Base-by-base conservation (phyloP, 2,888 invertebrate genomes). In the Acrobasis repandana region DNA sequence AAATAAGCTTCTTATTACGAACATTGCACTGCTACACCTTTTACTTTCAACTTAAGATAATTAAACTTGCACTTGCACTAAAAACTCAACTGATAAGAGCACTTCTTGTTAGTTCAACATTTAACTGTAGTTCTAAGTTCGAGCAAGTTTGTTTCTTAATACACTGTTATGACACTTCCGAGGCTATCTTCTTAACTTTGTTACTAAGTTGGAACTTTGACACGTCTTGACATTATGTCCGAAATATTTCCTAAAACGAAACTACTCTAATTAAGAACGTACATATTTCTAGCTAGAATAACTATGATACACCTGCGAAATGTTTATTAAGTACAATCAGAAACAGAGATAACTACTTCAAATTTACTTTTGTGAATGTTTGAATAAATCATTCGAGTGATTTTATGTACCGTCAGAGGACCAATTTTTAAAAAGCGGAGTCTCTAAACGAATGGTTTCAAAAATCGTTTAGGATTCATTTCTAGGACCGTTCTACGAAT, bases 81-180 rank as follows among this genome's bases (percentile, higher is more conserved):
- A 34, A 58, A 58, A 48, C 15, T 58, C 16, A n/a, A 57, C 38
- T 43, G 54, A 54, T 54, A 54, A 38, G 38, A 38, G 20, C 33
- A 38, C 54, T 54, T 10, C 52, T 52, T 36, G 54, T 54, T 54
- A 54, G 36, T 54, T 38, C n/a, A 54, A 54, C 38, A 20, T 54
- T 54, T 38, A 54, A 54, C 18, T 38, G 38, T 50, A 50, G 33
- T 54, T 38, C 18, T 38, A 43, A 54, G 54, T 38, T 52, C 34
- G 38, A 6, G 16, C 38, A 54, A 54, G 38, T 54, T 38, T 28
- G 52, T 54, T 38, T 28, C 50, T 50, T 28, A 50, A 50, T 50
- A 50, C 36, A 20, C 38, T 54, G 54, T 54, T 54, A 54, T 54
- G 54, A 54, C 54, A 54, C 34, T 18, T 38, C 15, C 9, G 11